Conservation (phyloP, 2,113 vertebrate genomes). For the Carollia perspicillata region DNA sequence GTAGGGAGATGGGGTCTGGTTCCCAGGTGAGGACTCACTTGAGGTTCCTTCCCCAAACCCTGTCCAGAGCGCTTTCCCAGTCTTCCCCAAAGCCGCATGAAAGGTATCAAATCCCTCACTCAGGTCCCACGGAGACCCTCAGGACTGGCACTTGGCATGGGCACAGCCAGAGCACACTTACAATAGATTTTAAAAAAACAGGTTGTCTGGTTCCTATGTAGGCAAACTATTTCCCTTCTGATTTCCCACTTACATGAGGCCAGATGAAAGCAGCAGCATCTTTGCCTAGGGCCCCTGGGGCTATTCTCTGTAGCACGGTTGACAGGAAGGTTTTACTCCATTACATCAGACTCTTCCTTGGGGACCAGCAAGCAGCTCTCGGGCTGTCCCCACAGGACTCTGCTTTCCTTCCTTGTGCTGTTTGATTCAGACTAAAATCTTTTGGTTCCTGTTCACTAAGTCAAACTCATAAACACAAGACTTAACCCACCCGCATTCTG, state of each 20-base stretch:
- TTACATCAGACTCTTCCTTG: constrained; percentile 52
- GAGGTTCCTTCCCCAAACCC: not conserved
- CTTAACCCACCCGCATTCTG: not conserved
- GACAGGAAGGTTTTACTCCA: not conserved
- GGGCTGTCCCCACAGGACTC: not conserved
- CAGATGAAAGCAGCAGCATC: constrained; percentile 11
- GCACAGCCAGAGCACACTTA: not conserved
- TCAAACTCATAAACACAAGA: not conserved
- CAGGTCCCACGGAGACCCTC: not conserved
- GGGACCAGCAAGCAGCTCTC: constrained; percentile 16
- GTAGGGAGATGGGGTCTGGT: not conserved
- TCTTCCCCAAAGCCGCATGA: not conserved
- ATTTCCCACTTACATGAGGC: constrained; percentile 40
- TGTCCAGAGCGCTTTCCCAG: not conserved
- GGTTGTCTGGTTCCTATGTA: not conserved
- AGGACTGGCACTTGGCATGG: too few relatives aligned
- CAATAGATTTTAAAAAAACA: not conserved
- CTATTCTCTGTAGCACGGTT: not conserved
- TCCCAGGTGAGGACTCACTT: not conserved
- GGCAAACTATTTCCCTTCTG: not conserved
- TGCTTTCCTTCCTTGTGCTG: not conserved
- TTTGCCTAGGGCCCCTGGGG: constrained; percentile 25
- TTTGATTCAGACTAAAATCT: not conserved
- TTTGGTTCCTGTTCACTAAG: not conserved
- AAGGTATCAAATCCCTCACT: not conserved